Conservation (phyloP, 2,888 invertebrate species). For the Piscicola geometra region DNA sequence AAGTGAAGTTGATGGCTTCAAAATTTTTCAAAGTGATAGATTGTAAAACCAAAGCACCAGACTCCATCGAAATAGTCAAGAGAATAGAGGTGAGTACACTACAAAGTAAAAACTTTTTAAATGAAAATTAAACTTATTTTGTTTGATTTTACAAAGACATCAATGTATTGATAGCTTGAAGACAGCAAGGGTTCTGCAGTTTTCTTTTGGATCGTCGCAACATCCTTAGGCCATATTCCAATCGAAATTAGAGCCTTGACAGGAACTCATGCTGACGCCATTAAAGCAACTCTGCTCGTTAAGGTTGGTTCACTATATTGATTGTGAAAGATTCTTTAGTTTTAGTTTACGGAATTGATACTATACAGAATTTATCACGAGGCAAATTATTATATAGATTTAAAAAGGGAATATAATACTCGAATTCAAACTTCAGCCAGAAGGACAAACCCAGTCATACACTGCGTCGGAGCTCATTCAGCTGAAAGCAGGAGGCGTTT, state of each 20-base stretch:
- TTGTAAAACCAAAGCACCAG: not conserved
- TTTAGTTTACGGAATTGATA: no score
- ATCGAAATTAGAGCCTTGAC: constrained; percentile 74
- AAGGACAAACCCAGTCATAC: constrained; percentile 71
- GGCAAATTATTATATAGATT: not conserved
- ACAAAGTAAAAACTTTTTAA: no score
- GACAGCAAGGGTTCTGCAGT: constrained; percentile 73
- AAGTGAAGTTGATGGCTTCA: constrained; percentile 76
- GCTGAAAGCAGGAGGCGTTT: not conserved
- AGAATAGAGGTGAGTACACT: constrained; percentile 3
- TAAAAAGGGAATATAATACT: not conserved
- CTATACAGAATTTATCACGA: not conserved
- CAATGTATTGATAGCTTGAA: constrained; percentile 44
- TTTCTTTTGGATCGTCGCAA: constrained; percentile 77
- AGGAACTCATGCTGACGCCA: constrained; percentile 71
- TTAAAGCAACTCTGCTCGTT: constrained; percentile 69
- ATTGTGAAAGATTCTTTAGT: not conserved
- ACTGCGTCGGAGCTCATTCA: constrained; percentile 69
- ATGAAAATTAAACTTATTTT: no score
- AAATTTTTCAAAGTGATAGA: constrained; percentile 56
- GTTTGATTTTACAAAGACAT: not conserved
- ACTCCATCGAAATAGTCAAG: no score
- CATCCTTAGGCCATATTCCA: constrained; percentile 67
- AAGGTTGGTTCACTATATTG: constrained; percentile 58
- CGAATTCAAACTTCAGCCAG: constrained; percentile 60